A percentile compares a stretch with the other conserved stretches of the same genome.
These are phyloP conservation scores for Cynopterus brachyotis DNA, from an alignment of 2,113 vertebrate species.

Conservation along the genomic window DNA sequence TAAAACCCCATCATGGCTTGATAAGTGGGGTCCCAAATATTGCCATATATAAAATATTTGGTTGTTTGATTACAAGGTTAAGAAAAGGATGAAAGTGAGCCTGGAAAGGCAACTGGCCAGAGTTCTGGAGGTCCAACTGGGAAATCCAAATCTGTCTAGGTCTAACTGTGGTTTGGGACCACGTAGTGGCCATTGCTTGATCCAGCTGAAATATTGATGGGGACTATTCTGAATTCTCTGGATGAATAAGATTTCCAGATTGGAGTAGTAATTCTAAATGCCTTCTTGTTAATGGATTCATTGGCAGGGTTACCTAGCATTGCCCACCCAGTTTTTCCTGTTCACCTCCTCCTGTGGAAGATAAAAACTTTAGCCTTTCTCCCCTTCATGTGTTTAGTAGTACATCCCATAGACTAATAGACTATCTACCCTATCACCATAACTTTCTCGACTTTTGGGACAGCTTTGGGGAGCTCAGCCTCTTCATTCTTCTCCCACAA, in stretches of 20 bases:
- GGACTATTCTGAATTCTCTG: neutral
- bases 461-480: neutral
- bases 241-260: neutral
- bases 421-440: neutral
- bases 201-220: neutral
- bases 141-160: neutral
- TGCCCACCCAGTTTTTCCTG: neutral
- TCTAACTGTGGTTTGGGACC: neutral
- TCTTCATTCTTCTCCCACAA: neutral
- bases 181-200: neutral
- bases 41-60: neutral
- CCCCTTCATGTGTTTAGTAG: neutral
- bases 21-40: neutral
- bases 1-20: neutral
- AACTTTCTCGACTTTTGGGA: neutral
- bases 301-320: neutral
- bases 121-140: neutral
- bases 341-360: neutral
- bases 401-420: neutral
- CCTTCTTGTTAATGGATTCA: neutral
- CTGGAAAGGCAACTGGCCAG: neutral
- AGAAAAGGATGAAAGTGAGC: neutral
- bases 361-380: neutral
- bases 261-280: neutral
- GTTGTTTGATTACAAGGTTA: neutral